These are phyloP conservation scores for Dryobota labecula DNA, from an alignment of 2,888 invertebrate species.

Conservation along the genomic window DNA sequence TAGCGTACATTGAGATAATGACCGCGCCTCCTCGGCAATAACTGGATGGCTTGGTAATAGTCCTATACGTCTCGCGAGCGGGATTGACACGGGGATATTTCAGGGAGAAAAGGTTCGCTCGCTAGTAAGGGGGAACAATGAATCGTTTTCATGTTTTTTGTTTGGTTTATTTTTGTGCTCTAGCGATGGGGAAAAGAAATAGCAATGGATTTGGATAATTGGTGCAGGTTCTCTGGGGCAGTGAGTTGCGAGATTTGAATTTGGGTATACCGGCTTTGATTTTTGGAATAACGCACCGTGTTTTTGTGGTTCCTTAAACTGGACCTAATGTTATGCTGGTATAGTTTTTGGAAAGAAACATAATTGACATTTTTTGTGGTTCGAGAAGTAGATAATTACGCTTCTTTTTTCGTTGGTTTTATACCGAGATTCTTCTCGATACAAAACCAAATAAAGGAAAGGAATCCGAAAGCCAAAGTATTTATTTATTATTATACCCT, in stretches of 20 bases:
- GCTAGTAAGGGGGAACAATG: slow-evolving; percentile 55
- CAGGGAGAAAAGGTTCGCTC: slow-evolving; percentile 49
- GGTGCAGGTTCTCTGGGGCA: slow-evolving; percentile 11
- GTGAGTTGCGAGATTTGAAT: slow-evolving; percentile 17
- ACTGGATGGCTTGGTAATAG: slow-evolving; percentile 75
- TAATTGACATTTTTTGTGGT: too few relatives aligned
- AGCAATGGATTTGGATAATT: slow-evolving; percentile 34
- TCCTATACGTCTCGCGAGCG: slow-evolving; percentile 61
- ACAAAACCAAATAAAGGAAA: too few relatives aligned
- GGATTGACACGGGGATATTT: slow-evolving; percentile 60
- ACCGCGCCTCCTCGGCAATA: slow-evolving; percentile 71
- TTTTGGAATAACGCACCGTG: not conserved
- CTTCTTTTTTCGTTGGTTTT: too few relatives aligned
- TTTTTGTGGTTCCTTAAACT: too few relatives aligned
- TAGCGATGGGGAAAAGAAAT: slow-evolving; percentile 18
- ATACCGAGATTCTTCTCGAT: too few relatives aligned
- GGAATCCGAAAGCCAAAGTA: too few relatives aligned
- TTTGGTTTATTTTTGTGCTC: slow-evolving; percentile 40
- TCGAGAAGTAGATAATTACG: too few relatives aligned
- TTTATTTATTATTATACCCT: too few relatives aligned
- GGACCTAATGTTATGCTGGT: too few relatives aligned
- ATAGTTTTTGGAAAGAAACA: too few relatives aligned
- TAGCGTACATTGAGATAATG: slow-evolving; percentile 79
- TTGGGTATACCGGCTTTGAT: slow-evolving; percentile 11
- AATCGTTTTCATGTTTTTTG: slow-evolving; percentile 49